Evolutionary conservation across 2,888 invertebrate species (phyloP), one percentile per base, ranked within the genome.

Genomic region (Ectemnius continuus): DNA sequence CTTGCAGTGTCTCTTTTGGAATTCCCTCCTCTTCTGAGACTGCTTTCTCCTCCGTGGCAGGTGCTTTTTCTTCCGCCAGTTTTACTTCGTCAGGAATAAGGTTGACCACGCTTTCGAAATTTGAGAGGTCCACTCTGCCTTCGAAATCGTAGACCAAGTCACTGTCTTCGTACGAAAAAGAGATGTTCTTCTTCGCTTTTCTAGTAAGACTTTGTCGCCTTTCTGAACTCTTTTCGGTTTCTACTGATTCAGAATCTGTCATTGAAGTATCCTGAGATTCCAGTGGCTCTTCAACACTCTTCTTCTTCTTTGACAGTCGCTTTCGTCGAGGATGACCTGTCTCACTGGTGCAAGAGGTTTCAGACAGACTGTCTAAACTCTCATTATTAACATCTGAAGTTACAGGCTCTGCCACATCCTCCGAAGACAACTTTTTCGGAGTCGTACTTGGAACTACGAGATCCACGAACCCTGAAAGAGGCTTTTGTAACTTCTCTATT

Each of bases 171-270:
- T 83, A 78, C 8, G 78, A 57, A 20, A 86, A 67, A 0, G 83
- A 83, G 28, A 81, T 77, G 20, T 73, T 83, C 20, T 84, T 83
- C 56, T 80, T 83, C 13, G 78, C 76, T 48, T 70, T 77, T 23
- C 72, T 73, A 18, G 75, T 82, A 6, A 67, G 20, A 2, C 70
- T 73, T 23, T 66, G 75, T 6, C 74, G 64, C 18, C 76, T 74
- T 14, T 79, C 61, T 0, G 20, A 60, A 20, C 36, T 71, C 13
- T 71, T 80, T 13, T 73, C 72, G 0, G 69, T 8, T 3, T 75
- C 72, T 1, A 47, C 18, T 0, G 62, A 70, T 18, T 77, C 79
- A 0, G 73, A 77, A 46, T 85, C 79, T 0, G 74, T 73, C 4
- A 71, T 14, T 0, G 76, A 77, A 4, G 67, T 62, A 3, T 82